phyloP scores from a whole-genome alignment of 2,797 vertebrate species.

The Phrynocephalus guinanensis region DNA sequence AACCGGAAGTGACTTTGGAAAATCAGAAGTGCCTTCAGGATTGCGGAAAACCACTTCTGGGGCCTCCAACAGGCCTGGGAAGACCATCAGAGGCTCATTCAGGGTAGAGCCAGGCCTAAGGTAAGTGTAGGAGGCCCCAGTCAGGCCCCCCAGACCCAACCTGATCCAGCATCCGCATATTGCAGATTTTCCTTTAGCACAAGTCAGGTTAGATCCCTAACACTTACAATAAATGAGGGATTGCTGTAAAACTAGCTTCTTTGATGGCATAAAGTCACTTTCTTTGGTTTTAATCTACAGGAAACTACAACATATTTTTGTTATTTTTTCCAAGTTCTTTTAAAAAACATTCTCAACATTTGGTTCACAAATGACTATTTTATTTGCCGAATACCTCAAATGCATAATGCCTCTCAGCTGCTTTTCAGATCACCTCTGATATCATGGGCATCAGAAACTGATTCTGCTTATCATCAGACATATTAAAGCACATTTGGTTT shows the following conservation, averaged over 20 bases:
- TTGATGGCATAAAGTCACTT: background rate
- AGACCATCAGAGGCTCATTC: no score
- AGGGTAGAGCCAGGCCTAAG: no score
- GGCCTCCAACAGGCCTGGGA: no score
- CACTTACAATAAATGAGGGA: no score
- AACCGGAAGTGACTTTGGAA: no score
- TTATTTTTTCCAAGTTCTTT: background rate
- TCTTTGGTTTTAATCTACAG: background rate
- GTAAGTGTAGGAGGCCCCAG: no score
- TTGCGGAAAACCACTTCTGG: no score
- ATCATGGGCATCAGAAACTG: background rate
- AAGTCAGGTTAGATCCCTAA: no score
- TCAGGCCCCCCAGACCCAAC: no score
- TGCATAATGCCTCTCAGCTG: background rate
- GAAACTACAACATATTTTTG: slow-evolving; percentile 5
- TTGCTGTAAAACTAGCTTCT: background rate
- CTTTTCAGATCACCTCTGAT: slow-evolving; percentile 10
- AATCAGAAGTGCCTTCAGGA: no score
- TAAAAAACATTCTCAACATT: background rate
- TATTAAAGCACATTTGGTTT: slow-evolving; percentile 36
- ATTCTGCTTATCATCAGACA: slow-evolving; percentile 42
- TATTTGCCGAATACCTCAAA: slow-evolving; percentile 4
- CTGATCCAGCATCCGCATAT: no score
- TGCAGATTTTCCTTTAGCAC: no score
- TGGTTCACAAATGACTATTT: background rate